These are phyloP conservation scores for Pteromalus puparum DNA, from an alignment of 1,140 invertebrate genomes.

Conservation along the genomic window DNA sequence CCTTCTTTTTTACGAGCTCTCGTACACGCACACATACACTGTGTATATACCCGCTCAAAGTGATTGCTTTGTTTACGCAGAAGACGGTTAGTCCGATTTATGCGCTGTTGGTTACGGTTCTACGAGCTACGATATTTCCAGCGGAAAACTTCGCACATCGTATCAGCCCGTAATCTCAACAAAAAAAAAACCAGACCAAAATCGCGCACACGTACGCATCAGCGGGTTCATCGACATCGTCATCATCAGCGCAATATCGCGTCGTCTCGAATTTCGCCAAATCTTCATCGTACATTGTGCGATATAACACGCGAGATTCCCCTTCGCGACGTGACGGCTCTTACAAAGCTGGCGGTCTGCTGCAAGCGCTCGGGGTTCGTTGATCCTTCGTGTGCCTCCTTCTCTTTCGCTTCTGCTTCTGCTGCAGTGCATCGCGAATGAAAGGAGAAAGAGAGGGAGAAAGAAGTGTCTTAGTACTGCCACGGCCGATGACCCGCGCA, in stretches of 20 bases:
- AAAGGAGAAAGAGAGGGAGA: constrained; percentile 7
- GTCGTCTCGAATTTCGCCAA: constrained; percentile 23
- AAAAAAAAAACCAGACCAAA: not conserved
- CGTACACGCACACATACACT: not conserved
- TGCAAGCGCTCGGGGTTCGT: constrained; percentile 29
- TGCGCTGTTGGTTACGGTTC: not conserved
- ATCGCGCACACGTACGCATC: not conserved
- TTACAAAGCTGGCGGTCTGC: constrained; percentile 6
- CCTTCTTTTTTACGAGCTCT: constrained; percentile 23
- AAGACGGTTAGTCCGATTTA: not conserved
- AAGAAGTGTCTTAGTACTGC: constrained; percentile 43
- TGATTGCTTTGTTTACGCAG: constrained; percentile 27
- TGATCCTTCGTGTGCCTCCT: constrained; percentile 40
- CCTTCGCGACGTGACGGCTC: constrained; percentile 2
- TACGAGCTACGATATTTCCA: not conserved
- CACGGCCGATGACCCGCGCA: constrained; percentile 43
- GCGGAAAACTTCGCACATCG: not conserved
- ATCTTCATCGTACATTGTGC: constrained; percentile 13
- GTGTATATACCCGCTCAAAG: not conserved
- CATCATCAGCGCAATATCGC: not conserved
- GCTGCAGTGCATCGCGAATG: constrained; percentile 23
- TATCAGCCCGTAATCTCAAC: not conserved
- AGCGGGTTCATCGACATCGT: not conserved
- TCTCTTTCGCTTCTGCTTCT: constrained; percentile 15
- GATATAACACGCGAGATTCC: constrained; percentile 6